Percentiles rank a stretch among this genome's conserved stretches.
phyloP scores from a whole-genome alignment of 2,113 vertebrate species.

The Daboia siamensis region DNA sequence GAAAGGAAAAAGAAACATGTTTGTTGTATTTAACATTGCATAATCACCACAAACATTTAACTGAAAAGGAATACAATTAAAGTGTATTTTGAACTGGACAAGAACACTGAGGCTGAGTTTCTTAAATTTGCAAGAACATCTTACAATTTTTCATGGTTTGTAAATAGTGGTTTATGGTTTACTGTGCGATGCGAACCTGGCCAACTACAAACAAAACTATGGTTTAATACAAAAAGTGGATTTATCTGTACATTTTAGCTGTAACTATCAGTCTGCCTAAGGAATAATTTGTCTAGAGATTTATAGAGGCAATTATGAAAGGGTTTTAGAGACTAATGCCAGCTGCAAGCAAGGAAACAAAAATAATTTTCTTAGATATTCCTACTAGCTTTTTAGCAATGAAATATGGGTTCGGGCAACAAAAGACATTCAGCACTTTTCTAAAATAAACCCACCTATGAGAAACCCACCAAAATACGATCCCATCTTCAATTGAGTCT shows the following conservation, averaged over 20 bases:
- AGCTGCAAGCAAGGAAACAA: neutral
- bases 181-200: neutral
- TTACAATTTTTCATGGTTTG: neutral
- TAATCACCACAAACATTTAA: neutral
- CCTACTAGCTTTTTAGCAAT: neutral
- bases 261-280: neutral
- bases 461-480: neutral
- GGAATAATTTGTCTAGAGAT: neutral
- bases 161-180: neutral
- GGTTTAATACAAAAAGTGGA: neutral
- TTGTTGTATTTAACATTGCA: neutral
- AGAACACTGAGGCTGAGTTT: neutral
- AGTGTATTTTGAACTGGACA: neutral
- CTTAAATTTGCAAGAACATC: neutral
- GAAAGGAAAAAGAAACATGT: neutral
- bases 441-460: neutral
- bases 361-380: neutral
- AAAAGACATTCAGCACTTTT: neutral
- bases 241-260: neutral
- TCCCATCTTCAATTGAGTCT: too few species aligned
- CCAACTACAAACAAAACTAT: neutral
- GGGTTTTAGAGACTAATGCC: neutral
- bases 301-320: too few species aligned
- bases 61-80: neutral
- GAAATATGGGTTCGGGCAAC: too few species aligned